Conservation (phyloP, 2,113 vertebrate genomes). For the Nicator chloris region DNA sequence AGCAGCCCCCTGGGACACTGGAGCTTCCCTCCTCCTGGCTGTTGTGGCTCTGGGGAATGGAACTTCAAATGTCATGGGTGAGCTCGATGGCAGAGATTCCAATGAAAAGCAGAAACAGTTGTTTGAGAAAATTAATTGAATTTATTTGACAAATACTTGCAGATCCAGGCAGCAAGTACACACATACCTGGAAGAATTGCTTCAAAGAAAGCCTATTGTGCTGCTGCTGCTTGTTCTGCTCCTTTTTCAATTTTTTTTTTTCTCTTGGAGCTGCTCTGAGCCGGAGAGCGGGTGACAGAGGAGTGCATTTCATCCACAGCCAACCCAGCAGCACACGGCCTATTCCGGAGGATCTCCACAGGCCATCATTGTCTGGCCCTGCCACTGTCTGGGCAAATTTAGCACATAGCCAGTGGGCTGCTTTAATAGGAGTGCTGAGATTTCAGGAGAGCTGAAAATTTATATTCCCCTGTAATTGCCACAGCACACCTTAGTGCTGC, state of each 20-base stretch:
- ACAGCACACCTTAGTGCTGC: background rate
- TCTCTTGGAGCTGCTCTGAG: background rate
- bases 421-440: background rate
- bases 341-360: background rate
- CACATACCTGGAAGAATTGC: background rate
- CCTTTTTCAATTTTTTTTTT: background rate
- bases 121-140: slow-evolving; percentile 1
- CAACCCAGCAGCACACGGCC: background rate
- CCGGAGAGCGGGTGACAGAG: background rate
- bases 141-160: slow-evolving; percentile 2
- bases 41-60: background rate
- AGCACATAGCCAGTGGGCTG: slow-evolving; percentile 5
- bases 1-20: background rate
- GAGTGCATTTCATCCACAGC: background rate
- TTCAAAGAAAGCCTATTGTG: slow-evolving; percentile 1
- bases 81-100: background rate
- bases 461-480: slow-evolving; percentile 22
- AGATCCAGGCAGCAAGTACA: background rate
- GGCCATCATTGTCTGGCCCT: background rate
- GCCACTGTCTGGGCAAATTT: slow-evolving; percentile 23
- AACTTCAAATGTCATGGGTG: background rate
- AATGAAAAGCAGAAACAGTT: background rate
- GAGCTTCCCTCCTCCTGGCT: background rate
- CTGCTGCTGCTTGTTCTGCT: background rate
- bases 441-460: slow-evolving; percentile 16